Base-by-base conservation (phyloP, 2,888 invertebrate species). In the Protodeltote pygarga region DNA sequence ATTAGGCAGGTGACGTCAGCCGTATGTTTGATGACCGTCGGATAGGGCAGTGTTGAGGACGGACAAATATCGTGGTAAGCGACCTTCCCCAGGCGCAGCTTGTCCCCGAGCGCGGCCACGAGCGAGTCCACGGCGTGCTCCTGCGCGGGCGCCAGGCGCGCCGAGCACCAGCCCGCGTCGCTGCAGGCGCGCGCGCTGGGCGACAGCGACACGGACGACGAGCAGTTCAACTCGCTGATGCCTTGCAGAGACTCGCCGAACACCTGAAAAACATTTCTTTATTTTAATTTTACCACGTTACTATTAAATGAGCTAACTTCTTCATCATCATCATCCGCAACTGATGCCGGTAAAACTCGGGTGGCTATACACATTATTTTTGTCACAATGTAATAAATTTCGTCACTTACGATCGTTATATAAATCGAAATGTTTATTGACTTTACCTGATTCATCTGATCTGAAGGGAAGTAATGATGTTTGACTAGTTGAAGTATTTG, bases 91-190 rank as follows among this genome's bases (percentile, higher is more conserved):
- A 88, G 79, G 0, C 89, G 71, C 5, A 93, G 79, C 0, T 92
- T 89, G 6, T 88, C 84, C 19, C 83, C 72, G 0, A 94, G 79
- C 28, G 80, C 83, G 0, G 76, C 75, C 0, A 94, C 79, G 4
- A 93, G 89, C 3, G 72, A 34, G 69, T 94, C 93, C 0, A 94
- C 77, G 1, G 92, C 90, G 11, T 80, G 83, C 60, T 94, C 93
- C 73, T 93, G 93, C 4, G 85, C 80, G 0, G 92, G 84, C 13
- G 91, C 76, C 2, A 86, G 73, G 0, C 75, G 49, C 9, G 77
- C 75, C 35, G 75, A 79, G 11, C 69, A 70, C 57, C 81, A 79
- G 3, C 44, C 55, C 10, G 32, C 55, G 11, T 63, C 55, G 3
- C 42, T 63, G 14, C 17, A 34, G 10, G 23, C 45, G 16, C 65